Evolutionary conservation across 2,113 vertebrate species (phyloP).

Genomic region (Melanocharis versteri): DNA sequence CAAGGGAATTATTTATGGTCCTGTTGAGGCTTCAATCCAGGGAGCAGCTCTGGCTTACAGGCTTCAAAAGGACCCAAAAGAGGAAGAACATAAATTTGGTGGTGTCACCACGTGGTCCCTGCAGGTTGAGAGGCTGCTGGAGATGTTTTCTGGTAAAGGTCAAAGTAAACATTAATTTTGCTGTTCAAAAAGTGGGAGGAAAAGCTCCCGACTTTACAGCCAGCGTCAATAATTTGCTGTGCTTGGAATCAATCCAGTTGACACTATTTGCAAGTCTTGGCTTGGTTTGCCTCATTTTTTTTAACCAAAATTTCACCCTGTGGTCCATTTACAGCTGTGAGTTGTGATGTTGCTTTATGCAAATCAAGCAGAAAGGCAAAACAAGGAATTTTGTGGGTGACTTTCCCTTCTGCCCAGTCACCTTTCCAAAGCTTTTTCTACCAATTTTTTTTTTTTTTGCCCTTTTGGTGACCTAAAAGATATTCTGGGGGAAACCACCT

Average conservation of each 20-base stretch:
- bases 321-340: neutral
- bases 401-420: neutral
- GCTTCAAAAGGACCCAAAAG: neutral
- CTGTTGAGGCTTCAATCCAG: neutral
- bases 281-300: neutral
- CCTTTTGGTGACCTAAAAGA: neutral
- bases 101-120: neutral
- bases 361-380: neutral
- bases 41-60: neutral
- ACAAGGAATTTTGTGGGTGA: neutral
- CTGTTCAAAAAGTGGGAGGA: neutral
- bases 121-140: neutral
- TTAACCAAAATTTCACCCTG: neutral
- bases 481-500: neutral
- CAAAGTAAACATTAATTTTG: neutral
- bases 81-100: neutral
- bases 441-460: neutral
- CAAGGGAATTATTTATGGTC: neutral
- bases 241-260: neutral
- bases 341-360: neutral
- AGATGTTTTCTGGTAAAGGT: neutral
- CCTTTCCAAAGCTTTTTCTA: neutral
- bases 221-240: neutral
- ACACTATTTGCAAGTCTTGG: neutral
- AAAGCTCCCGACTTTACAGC: neutral